Evolutionary conservation across 2,888 invertebrate species (phyloP), one percentile per base, ranked within the genome.

Genomic region (Nineta flava): DNA sequence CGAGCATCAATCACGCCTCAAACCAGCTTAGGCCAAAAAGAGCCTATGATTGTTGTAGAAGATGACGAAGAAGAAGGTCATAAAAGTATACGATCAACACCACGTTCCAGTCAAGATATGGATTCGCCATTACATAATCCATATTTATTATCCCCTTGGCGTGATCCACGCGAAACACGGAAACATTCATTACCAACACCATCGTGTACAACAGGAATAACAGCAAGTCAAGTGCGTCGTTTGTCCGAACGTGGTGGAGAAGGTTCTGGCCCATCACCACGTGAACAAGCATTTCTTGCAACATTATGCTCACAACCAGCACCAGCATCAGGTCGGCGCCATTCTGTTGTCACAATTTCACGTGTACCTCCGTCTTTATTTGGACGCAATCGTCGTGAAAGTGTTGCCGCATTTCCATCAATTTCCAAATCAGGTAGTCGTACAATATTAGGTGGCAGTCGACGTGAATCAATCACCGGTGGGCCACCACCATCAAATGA

Each of bases 291-390:
- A 10, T 88, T 88, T 62, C 65, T 88, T 55, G 87, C 88, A 2
- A 88, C 88, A 0, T 70, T 88, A 10, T 84, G 85, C 53, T 79
- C 83, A 59, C 79, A 81, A 0, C 79, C 84, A 5, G 74, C 76
- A 31, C 80, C 83, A 2, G 2, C 26, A 2, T 77, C 80, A 48
- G 87, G 87, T 1, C 74, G 88, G 54, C 76, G 87, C 57, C 87
- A 88, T 68, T 87, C 87, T 50, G 87, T 88, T 43, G 87, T 88
- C 16, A 88, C 87, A 55, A 88, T 88, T 59, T 87, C 86, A 1
- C 17, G 41, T 65, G 83, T 87, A 47, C 87, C 87, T 2, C 74
- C 80, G 44, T 75, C 82, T 1, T 65, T 87, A 3, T 87, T 87
- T 57, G 86, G 86, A 0, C 76, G 86, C 13, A 81, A 77, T 50